These are phyloP conservation scores for Cuniculus paca DNA, from an alignment of 2,797 vertebrate genomes.

Conservation along the genomic window DNA sequence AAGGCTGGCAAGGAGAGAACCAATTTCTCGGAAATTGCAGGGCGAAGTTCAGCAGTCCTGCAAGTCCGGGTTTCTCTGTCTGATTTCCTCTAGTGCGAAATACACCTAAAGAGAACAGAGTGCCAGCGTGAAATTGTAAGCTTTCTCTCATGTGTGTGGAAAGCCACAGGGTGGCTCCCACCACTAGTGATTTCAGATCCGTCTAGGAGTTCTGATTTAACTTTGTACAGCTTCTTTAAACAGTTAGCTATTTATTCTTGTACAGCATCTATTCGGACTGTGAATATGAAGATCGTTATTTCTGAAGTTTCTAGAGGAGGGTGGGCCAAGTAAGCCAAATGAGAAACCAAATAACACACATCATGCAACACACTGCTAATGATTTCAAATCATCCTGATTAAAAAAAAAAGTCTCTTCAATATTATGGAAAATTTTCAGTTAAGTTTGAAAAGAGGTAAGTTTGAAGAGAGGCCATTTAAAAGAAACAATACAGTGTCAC, in stretches of 20 bases:
- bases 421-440: slow-evolving; percentile 7
- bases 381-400: slow-evolving; percentile 53
- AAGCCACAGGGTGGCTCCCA: slow-evolving; percentile 81
- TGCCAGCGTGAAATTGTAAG: slow-evolving; percentile 51
- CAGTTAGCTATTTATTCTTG: not conserved
- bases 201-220: slow-evolving; percentile 45
- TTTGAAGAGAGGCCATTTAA: not conserved
- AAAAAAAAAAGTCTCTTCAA: not conserved
- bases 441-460: slow-evolving; percentile 12
- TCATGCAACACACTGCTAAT: not conserved
- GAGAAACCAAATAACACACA: slow-evolving; percentile 26
- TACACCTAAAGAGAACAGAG: not conserved
- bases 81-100: not conserved
- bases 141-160: slow-evolving; percentile 80
- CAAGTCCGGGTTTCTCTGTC: not conserved
- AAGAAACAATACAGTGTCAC: slow-evolving; percentile 38
- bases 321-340: slow-evolving; percentile 25
- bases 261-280: not conserved
- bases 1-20: not conserved
- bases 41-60: not conserved
- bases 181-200: slow-evolving; percentile 79
- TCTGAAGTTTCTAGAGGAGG: slow-evolving; percentile 13
- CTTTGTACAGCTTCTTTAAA: slow-evolving; percentile 65
- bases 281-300: not conserved
- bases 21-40: not conserved